Percentiles rank a stretch among this genome's conserved stretches.
phyloP scores from a whole-genome alignment of 2,888 invertebrate species.

The Scaptomyza tumidula region DNA sequence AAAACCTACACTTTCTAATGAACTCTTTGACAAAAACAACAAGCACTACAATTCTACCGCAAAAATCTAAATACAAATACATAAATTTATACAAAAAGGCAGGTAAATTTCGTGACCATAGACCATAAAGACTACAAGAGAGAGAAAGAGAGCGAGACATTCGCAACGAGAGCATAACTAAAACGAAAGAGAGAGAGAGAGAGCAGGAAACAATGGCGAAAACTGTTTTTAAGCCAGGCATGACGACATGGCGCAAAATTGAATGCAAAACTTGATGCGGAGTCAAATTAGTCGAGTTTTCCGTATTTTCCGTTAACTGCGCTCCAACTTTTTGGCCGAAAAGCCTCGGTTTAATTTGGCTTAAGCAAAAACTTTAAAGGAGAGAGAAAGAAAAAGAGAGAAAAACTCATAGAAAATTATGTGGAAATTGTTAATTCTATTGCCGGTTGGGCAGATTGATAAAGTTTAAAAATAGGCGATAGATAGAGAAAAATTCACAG shows the following conservation, averaged over 20 bases:
- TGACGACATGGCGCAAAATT: constrained; percentile 67
- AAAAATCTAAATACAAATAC: constrained; percentile 67
- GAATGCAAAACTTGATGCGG: constrained; percentile 35
- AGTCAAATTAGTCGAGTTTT: constrained; percentile 24
- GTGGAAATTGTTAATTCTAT: neutral
- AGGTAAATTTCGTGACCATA: constrained; percentile 76
- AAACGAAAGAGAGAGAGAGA: constrained; percentile 13
- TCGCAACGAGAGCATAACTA: constrained; percentile 2
- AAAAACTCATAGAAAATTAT: neutral
- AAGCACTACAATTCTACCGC: constrained; percentile 58
- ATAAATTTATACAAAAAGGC: constrained; percentile 55
- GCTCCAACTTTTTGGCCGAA: constrained; percentile 19
- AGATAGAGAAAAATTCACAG: neutral
- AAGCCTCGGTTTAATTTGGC: constrained; percentile 28
- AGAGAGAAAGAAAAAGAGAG: neutral
- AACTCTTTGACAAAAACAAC: constrained; percentile 66
- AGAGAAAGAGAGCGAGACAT: constrained; percentile 3
- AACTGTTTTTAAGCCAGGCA: constrained; percentile 69
- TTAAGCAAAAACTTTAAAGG: constrained; percentile 9
- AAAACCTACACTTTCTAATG: constrained; percentile 70
- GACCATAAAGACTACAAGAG: constrained; percentile 57
- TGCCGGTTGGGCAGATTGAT: neutral
- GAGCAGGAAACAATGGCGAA: constrained; percentile 67
- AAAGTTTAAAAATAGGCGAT: neutral
- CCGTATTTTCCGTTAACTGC: constrained; percentile 1